Base-by-base conservation (phyloP, 2,888 invertebrate genomes). In the Noctua fimbriata region DNA sequence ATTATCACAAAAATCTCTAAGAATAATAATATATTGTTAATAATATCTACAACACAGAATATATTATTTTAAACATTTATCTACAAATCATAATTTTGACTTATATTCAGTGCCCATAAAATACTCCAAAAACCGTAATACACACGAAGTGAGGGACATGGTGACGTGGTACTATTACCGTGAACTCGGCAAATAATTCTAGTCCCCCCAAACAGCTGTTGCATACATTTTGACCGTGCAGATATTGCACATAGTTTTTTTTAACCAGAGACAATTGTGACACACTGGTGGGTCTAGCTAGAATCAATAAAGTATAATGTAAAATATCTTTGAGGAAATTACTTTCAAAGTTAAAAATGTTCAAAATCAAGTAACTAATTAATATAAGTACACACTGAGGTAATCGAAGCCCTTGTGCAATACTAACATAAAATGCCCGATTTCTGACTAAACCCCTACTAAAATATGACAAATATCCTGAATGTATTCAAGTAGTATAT, bases 1-100 rank as follows among this genome's bases (percentile, higher is more conserved):
- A 89, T 82, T 88, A 88, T 89, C 89, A 86, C 89, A 88, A 87
- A 81, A 86, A 79, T 79, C 14, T 75, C 65, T 88, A 79, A 88
- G 66, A 82, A 76, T 79, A 81, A 76, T 79, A 81, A 85, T 75
- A 73, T 1, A 78, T 55, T 73, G 67, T 76, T 55, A 72, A 71
- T 63, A 82, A 71, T 71, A 86, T 73, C 28, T 77, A 83, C 60
- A 78, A 73, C 73, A 83, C 73, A 67, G 55, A 76, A 55, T 52
- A 52, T 1, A 49, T 70, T 70, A 65, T 73, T 81, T 85, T 85
- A 69, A 77, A 85, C 72, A 58, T 36, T 36, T 1, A 21, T 65
- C 21, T 65, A 65, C 9, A 72, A 32, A 72, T 21, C 18, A 72
- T 72, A n/a, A 71, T n/a, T 44, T n/a, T 72, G 36, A 24, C 24